Evolutionary conservation across 2,888 invertebrate genomes (phyloP).

Genomic region (Cistogaster globosa): DNA sequence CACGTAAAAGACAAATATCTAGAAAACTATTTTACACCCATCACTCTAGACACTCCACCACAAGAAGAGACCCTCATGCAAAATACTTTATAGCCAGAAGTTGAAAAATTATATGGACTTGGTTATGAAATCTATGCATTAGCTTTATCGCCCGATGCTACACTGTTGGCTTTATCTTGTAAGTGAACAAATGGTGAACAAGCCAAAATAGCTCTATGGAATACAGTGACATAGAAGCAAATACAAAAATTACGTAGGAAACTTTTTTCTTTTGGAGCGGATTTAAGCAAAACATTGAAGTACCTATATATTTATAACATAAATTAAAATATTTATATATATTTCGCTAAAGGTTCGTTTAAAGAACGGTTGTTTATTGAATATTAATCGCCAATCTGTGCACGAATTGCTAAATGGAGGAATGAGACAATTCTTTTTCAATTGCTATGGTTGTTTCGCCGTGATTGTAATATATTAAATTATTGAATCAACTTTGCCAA

Average conservation of each 20-base stretch:
- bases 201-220: constrained; percentile 95
- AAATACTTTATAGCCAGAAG: constrained; percentile 98
- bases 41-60: constrained; percentile 86
- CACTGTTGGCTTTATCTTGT: constrained; percentile 93
- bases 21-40: constrained; percentile 86
- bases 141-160: constrained; percentile 88
- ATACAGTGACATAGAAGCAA: constrained; percentile 89
- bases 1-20: constrained; percentile 85
- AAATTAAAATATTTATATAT: too few relatives aligned
- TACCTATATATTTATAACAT: too few relatives aligned
- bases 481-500: too few relatives aligned
- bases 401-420: too few relatives aligned
- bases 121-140: constrained; percentile 96
- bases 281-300: too few relatives aligned
- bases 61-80: constrained; percentile 96
- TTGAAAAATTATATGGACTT: constrained; percentile 97
- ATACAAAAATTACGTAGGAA: constrained; percentile 88
- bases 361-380: too few relatives aligned
- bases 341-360: too few relatives aligned
- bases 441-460: too few relatives aligned
- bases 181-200: constrained; percentile 91
- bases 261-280: too few relatives aligned
- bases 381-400: too few relatives aligned
- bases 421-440: too few relatives aligned
- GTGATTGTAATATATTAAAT: too few relatives aligned